phyloP scores from a whole-genome alignment of 1,140 invertebrate species.

The Danaus plexippus region DNA sequence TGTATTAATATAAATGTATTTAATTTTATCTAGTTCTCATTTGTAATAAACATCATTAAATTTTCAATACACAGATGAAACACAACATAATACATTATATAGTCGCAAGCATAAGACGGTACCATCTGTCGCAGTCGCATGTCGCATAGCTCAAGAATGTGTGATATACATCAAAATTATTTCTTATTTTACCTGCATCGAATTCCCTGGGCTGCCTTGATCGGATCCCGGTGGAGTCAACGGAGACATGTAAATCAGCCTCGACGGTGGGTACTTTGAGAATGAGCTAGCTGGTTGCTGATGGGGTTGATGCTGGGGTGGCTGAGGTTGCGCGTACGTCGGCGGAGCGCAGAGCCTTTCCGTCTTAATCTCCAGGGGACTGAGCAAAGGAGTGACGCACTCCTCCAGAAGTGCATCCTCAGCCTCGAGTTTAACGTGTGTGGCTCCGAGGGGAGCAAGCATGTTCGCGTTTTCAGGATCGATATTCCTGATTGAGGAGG shows the following conservation, averaged over 20 bases:
- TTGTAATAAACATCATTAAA: too few species aligned
- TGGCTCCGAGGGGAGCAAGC: conserved; percentile 74
- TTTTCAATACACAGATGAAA: neutral
- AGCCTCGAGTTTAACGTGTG: conserved; percentile 82
- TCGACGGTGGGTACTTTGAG: conserved; percentile 60
- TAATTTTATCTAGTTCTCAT: too few species aligned
- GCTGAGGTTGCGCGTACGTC: conserved; percentile 66
- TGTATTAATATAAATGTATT: neutral
- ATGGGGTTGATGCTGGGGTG: conserved; percentile 43
- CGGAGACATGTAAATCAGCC: conserved; percentile 83
- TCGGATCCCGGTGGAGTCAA: conserved; percentile 87
- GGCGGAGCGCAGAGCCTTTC: conserved; percentile 72
- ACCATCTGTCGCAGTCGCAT: conserved; percentile 72
- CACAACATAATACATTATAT: conserved; percentile 1
- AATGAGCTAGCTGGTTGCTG: conserved; percentile 52
- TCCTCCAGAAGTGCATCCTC: conserved; percentile 75
- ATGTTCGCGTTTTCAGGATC: conserved; percentile 91
- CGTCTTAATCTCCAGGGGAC: conserved; percentile 82
- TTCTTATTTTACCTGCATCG: conserved; percentile 59
- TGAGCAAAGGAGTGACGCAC: conserved; percentile 76
- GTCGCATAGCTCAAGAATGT: conserved; percentile 15
- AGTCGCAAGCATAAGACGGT: conserved; percentile 72
- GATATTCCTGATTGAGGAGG: conserved; percentile 88
- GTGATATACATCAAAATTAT: neutral
- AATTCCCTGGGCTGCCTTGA: conserved; percentile 82